Base-by-base conservation (phyloP, 2,797 vertebrate genomes). In the Poecilia picta region DNA sequence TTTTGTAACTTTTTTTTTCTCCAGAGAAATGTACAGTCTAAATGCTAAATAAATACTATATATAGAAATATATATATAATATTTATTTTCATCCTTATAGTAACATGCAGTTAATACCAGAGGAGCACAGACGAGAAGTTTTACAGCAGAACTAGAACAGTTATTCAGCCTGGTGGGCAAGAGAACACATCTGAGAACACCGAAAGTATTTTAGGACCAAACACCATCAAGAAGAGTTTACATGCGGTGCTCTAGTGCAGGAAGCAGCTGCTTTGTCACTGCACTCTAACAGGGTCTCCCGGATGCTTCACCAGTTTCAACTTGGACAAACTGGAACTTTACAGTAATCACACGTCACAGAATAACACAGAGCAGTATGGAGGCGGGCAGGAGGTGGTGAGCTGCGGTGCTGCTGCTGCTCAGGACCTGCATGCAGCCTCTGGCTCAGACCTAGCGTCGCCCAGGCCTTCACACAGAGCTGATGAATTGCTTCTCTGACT, bases 41-140 rank as follows among this genome's bases (percentile, higher is more conserved):
- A 89, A 85, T 88, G 85, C 88, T 92, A 93, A 94, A 93, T 94
- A 94, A 94, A 94, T 93, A 93, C 88, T 94, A 94, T 94, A 92
- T 94, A 94, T 93, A 92, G 87, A 93, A 85, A 90, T 92, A 90
- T 92, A 89, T 93, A 92, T 93, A 91, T 94, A 92, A 93, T 93
- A 94, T 94, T 93, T 93, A 93, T 92, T 92, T 68, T 85, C 8
- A 85, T 89, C 85, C 45, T 92, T 80, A 90, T 87, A 90, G 83
- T 90, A 93, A 95, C 96, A 96, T 96, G 96, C 96, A 95, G 80
- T 92, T 90, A 85, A 93, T 92, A 93, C 95, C 93, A 94, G 93
- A 93, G 91, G 95, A 95, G 85, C 95, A 96, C 95, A 94, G 91
- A 96, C 93, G 73, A 91, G 85, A 85, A 88, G 77, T 85, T 87